These are phyloP conservation scores for Acleris cristana DNA, from an alignment of 2,888 invertebrate species.

Conservation along the genomic window DNA sequence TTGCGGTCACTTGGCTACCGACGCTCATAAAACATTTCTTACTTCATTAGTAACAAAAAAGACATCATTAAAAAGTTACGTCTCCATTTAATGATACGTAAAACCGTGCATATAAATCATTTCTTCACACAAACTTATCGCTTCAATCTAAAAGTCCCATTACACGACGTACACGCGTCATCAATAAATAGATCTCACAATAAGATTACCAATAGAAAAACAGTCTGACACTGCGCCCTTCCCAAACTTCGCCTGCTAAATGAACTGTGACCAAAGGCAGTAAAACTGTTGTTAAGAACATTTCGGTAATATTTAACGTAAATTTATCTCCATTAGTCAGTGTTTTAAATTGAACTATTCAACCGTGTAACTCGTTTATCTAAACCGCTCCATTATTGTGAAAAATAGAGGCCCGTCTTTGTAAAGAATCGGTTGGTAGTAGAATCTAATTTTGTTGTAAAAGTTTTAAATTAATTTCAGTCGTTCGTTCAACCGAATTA, in stretches of 20 bases:
- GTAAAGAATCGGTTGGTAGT: slow-evolving; percentile 27
- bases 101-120: slow-evolving; percentile 8
- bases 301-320: slow-evolving; percentile 56
- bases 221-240: slow-evolving; percentile 53
- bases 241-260: slow-evolving; percentile 63
- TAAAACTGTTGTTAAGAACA: slow-evolving; percentile 60
- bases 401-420: slow-evolving; percentile 33
- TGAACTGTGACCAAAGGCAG: slow-evolving; percentile 67
- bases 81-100: neutral
- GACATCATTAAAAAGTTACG: neutral
- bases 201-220: slow-evolving; percentile 48
- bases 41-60: no score
- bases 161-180: slow-evolving; percentile 40
- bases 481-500: neutral
- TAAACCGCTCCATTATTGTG: slow-evolving; percentile 38
- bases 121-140: slow-evolving; percentile 4
- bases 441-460: slow-evolving; percentile 16
- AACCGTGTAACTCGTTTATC: slow-evolving; percentile 36
- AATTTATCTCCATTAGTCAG: slow-evolving; percentile 61
- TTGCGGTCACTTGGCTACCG: no score
- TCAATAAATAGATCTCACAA: slow-evolving; percentile 43
- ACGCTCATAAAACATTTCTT: no score
- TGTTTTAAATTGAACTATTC: slow-evolving; percentile 40
- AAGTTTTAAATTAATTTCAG: slow-evolving; percentile 3
- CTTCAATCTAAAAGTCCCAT: slow-evolving; percentile 18